Evolutionary conservation across 2,888 invertebrate genomes (phyloP).

Genomic region (Zhuqinia jingwanae): DNA sequence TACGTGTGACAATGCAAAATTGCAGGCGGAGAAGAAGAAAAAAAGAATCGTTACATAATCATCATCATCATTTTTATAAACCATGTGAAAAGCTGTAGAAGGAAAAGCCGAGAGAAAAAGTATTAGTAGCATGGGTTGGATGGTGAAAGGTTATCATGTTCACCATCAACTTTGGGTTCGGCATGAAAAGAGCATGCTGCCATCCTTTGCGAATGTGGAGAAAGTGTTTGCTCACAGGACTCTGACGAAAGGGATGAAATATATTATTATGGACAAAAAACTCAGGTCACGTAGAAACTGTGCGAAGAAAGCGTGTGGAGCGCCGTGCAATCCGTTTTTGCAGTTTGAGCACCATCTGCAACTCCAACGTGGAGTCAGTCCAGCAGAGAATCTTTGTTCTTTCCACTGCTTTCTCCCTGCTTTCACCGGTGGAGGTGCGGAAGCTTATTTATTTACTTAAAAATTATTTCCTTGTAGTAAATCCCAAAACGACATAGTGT

Average conservation of each 20-base stretch:
- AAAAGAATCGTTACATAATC: not conserved
- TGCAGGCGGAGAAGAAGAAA: not conserved
- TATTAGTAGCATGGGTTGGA: not conserved
- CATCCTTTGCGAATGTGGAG: not conserved
- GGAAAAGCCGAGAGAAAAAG: not conserved
- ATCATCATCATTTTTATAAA: not conserved
- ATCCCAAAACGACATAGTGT: too few species aligned
- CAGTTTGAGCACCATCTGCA: conserved; percentile 50
- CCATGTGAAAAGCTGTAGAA: not conserved
- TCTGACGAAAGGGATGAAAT: too few species aligned
- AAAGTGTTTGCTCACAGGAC: not conserved
- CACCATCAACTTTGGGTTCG: not conserved
- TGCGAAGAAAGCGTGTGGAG: not conserved
- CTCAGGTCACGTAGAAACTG: not conserved
- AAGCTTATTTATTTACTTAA: not conserved
- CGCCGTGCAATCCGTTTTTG: conserved; percentile 19
- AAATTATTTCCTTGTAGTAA: too few species aligned
- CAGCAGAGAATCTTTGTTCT: not conserved
- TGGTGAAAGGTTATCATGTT: not conserved
- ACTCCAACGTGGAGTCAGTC: not conserved
- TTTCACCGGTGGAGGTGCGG: conserved; percentile 46
- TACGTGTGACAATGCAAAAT: conserved; percentile 32
- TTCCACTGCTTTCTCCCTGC: conserved; percentile 30
- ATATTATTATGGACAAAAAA: not conserved
- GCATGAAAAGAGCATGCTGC: not conserved